A percentile compares a stretch with the other conserved stretches of the same genome.
These are phyloP conservation scores for Agriopis aurantiaria DNA, from an alignment of 2,888 invertebrate genomes.

Conservation along the genomic window DNA sequence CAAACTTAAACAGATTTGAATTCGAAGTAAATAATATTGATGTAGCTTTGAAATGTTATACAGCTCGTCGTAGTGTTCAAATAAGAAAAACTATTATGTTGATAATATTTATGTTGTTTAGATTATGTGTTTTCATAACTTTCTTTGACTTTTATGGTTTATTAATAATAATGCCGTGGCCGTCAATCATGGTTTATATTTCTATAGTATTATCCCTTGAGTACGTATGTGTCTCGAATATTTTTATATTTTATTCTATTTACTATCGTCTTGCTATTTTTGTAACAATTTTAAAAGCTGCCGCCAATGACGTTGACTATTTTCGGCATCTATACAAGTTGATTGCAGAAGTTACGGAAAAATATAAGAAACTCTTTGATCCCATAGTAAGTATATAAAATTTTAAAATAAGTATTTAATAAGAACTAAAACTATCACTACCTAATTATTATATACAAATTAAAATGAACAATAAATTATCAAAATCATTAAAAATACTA, in stretches of 20 bases:
- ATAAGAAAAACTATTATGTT: not conserved
- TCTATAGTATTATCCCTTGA: not conserved
- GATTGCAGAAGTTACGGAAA: conserved; percentile 4
- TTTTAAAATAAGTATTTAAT: too few relatives aligned
- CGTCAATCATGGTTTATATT: not conserved
- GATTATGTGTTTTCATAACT: not conserved
- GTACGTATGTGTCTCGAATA: not conserved
- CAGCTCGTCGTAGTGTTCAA: not conserved
- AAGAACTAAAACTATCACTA: too few relatives aligned
- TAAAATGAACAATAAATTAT: too few relatives aligned
- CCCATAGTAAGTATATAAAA: not conserved
- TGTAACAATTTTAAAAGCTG: not conserved
- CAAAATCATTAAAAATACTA: too few relatives aligned
- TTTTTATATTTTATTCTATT: conserved; percentile 2
- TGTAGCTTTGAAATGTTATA: not conserved
- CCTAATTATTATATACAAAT: too few relatives aligned
- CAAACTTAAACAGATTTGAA: not conserved
- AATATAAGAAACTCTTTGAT: conserved; percentile 7
- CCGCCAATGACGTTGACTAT: not conserved
- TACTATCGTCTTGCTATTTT: conserved; percentile 3
- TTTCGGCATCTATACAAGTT: not conserved
- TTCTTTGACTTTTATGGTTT: not conserved
- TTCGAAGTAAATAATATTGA: not conserved
- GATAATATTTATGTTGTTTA: not conserved
- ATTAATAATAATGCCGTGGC: not conserved